phyloP scores from a whole-genome alignment of 2,113 vertebrate genomes.

The Mellivora capensis region DNA sequence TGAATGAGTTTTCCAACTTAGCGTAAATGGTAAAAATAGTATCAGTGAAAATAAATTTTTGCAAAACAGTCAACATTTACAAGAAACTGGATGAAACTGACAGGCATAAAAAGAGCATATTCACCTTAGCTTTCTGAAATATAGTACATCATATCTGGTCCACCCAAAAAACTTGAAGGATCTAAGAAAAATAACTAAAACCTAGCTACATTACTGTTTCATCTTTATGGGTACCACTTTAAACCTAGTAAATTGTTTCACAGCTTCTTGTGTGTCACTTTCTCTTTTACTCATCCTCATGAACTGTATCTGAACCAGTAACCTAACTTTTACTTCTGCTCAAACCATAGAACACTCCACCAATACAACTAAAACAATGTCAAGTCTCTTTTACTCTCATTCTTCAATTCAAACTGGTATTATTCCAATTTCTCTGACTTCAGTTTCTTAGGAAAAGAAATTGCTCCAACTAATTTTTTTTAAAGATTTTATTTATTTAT shows the following conservation, averaged over 20 bases:
- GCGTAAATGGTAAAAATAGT: background rate
- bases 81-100: background rate
- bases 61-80: background rate
- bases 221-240: background rate
- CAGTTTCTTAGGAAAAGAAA: background rate
- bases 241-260: background rate
- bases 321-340: background rate
- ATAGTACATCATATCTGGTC: background rate
- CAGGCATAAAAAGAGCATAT: background rate
- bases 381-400: background rate
- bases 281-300: background rate
- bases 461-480: background rate
- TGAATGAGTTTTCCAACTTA: background rate
- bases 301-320: background rate
- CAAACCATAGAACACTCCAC: background rate
- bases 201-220: background rate
- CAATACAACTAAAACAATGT: background rate
- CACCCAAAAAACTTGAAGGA: background rate
- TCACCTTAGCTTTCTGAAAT: background rate
- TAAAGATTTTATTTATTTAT: too few species aligned
- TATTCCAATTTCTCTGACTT: background rate
- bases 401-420: background rate
- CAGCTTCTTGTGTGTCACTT: background rate
- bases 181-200: background rate
- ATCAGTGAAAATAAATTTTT: background rate